A percentile compares a stretch with the other conserved stretches of the same genome.
Evolutionary conservation across 2,888 invertebrate species (phyloP).

Genomic region (Stenodema calcarata): DNA sequence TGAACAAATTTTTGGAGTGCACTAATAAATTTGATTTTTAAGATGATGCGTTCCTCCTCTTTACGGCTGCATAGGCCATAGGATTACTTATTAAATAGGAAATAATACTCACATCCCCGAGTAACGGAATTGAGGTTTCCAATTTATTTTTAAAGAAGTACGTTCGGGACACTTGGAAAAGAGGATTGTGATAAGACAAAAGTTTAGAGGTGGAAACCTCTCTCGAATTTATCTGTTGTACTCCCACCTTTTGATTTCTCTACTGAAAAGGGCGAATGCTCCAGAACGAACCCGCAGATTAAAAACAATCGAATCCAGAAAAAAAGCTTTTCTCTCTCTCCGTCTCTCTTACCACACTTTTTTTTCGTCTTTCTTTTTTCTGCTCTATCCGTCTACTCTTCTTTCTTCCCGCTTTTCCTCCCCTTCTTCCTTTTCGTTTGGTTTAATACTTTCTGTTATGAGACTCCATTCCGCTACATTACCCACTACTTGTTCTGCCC

Average conservation of each 20-base stretch:
- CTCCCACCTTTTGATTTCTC: constrained; percentile 1
- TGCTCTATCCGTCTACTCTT: constrained; percentile 27
- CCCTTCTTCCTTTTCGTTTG: constrained; percentile 39
- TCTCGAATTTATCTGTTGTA: constrained; percentile 7
- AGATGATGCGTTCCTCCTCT: no score
- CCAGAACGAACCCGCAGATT: constrained; percentile 51
- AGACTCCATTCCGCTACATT: constrained; percentile 57
- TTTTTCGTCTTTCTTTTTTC: constrained; percentile 31
- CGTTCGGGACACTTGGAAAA: background rate
- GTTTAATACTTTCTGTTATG: constrained; percentile 57
- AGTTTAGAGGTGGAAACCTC: background rate
- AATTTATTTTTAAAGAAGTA: no score
- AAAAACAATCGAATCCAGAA: constrained; percentile 55
- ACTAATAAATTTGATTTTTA: no score
- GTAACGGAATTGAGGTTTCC: no score
- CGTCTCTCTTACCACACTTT: background rate
- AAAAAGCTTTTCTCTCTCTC: constrained; percentile 15
- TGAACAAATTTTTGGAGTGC: no score
- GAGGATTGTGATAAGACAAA: background rate
- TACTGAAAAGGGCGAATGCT: background rate
- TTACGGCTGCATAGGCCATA: no score
- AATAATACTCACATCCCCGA: no score
- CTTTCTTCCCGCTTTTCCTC: constrained; percentile 1
- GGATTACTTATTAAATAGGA: no score
- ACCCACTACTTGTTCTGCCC: constrained; percentile 52